These are phyloP conservation scores for Drosophila putrida DNA, from an alignment of 2,888 invertebrate genomes.

Conservation along the genomic window DNA sequence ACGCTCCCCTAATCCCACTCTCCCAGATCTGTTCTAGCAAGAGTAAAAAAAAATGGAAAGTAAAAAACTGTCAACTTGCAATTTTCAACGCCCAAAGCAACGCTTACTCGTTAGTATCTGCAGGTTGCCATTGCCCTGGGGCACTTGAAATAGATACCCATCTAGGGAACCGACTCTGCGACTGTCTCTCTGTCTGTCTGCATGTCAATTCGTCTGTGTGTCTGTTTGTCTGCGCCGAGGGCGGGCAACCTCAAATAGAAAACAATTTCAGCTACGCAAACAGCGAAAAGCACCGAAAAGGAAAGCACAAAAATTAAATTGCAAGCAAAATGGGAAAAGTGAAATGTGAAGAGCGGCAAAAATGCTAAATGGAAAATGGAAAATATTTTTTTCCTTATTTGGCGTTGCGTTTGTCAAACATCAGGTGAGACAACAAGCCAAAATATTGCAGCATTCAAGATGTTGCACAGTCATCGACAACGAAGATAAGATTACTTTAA, in stretches of 20 bases:
- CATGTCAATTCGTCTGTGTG: constrained; percentile 1
- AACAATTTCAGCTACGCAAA: constrained; percentile 78
- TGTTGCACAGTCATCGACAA: constrained; percentile 47
- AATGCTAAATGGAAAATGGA: constrained; percentile 22
- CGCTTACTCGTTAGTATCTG: constrained; percentile 65
- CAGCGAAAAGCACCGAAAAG: constrained; percentile 56
- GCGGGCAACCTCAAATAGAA: constrained; percentile 75
- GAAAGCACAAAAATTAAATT: constrained; percentile 71
- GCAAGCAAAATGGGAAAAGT: constrained; percentile 52
- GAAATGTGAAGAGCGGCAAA: constrained; percentile 32
- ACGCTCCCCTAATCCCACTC: neutral
- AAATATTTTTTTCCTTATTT: constrained; percentile 14
- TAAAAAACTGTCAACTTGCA: constrained; percentile 59
- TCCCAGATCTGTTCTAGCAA: neutral
- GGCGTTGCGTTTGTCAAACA: constrained; percentile 44
- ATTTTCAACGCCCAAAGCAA: constrained; percentile 61
- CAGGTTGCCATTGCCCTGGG: constrained; percentile 49
- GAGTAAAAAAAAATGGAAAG: constrained; percentile 8
- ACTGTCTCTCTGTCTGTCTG: constrained; percentile 23
- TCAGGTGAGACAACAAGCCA: constrained; percentile 21
- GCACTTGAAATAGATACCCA: constrained; percentile 68
- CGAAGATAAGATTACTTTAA: constrained; percentile 56
- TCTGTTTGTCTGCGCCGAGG: constrained; percentile 34
- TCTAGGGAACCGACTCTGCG: constrained; percentile 43
- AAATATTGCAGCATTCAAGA: constrained; percentile 41